Evolutionary conservation across 2,113 vertebrate genomes (phyloP).

Genomic region (Tetrao urogallus): DNA sequence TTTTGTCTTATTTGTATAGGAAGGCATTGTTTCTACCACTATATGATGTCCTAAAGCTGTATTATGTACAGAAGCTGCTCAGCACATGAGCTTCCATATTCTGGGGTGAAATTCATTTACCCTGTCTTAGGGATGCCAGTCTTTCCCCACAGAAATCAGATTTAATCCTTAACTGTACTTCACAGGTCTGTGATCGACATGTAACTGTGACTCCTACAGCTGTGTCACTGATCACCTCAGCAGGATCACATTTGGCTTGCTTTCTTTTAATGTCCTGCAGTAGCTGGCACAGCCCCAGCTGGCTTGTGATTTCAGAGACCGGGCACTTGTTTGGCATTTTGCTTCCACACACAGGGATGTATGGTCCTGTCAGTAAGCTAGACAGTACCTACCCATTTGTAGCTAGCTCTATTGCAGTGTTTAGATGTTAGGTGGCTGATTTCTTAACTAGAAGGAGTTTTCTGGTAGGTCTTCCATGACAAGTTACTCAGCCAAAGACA

Average conservation of each 20-base stretch:
- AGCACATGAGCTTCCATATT: neutral
- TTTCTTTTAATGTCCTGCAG: neutral
- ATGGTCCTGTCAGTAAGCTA: neutral
- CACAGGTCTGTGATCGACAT: neutral
- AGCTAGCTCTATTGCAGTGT: neutral
- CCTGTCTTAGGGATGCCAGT: neutral
- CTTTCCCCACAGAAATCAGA: neutral
- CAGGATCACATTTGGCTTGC: neutral
- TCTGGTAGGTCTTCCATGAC: neutral
- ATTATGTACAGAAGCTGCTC: neutral
- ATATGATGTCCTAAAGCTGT: neutral
- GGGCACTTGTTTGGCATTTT: neutral
- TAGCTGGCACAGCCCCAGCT: conserved; percentile 1
- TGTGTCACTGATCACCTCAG: conserved; percentile 1
- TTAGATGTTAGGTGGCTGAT: neutral
- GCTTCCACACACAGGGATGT: neutral
- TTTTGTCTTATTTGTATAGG: neutral
- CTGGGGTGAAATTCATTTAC: neutral
- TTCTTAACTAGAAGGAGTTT: neutral
- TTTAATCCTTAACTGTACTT: neutral
- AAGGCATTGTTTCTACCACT: neutral
- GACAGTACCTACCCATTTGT: neutral
- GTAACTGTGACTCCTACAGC: neutral
- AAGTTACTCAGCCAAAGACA: neutral
- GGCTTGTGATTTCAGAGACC: neutral